These are phyloP conservation scores for Melinaea menophilus DNA, from an alignment of 2,888 invertebrate species.

Conservation along the genomic window DNA sequence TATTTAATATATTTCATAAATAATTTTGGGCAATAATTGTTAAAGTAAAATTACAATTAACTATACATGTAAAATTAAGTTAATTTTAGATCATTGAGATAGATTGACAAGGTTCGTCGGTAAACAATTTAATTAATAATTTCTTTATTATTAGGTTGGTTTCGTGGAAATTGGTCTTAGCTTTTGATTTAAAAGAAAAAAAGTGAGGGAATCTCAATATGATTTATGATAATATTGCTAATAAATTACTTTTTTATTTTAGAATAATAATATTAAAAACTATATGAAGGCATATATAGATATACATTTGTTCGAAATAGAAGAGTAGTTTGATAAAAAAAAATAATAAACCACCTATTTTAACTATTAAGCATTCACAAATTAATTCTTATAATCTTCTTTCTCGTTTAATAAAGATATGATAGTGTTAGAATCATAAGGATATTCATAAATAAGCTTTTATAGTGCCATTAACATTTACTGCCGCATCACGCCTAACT, in stretches of 20 bases:
- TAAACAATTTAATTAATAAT: conserved; percentile 2
- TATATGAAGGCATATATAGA: no score
- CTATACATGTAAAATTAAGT: conserved; percentile 66
- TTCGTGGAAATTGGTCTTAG: neutral
- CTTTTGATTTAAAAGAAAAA: neutral
- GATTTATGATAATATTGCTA: no score
- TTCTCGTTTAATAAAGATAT: neutral
- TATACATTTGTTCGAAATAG: no score
- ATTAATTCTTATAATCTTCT: conserved; percentile 6
- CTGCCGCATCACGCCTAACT: conserved; percentile 8
- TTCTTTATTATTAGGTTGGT: neutral
- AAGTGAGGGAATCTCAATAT: conserved; percentile 4
- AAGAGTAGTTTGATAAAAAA: no score
- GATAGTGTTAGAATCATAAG: conserved; percentile 6
- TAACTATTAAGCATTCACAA: neutral
- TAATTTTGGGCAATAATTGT: conserved; percentile 16
- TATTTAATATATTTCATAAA: neutral
- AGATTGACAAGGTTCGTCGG: conserved; percentile 65
- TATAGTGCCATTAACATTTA: conserved; percentile 7
- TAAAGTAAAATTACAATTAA: conserved; percentile 31
- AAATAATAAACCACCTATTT: no score
- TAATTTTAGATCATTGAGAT: conserved; percentile 50
- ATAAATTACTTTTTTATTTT: no score
- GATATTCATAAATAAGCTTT: conserved; percentile 7
- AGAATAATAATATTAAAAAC: no score